These are phyloP conservation scores for Nothoprocta pentlandii DNA, from an alignment of 2,113 vertebrate genomes.

Conservation along the genomic window DNA sequence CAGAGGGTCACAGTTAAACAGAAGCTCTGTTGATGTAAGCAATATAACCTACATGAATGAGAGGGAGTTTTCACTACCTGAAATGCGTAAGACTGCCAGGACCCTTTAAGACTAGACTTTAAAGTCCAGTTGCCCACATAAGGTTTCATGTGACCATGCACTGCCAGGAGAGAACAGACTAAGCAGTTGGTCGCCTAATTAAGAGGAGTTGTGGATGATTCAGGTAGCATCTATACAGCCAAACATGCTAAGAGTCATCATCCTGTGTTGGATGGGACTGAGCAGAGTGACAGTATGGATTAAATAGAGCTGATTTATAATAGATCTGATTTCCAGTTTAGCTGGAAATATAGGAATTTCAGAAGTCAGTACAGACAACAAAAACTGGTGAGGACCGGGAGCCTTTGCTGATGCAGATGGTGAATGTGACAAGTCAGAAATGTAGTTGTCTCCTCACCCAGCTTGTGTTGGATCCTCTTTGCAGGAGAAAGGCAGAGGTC, in stretches of 20 bases:
- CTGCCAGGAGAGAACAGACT: background rate
- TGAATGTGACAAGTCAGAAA: background rate
- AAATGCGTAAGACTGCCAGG: accelerated
- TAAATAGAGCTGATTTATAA: background rate
- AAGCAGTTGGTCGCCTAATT: background rate
- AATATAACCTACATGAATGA: accelerated
- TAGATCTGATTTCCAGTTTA: background rate
- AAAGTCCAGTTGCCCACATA: background rate
- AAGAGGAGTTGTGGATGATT: accelerated
- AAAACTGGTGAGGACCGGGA: background rate
- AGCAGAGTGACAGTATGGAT: background rate
- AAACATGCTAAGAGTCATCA: background rate
- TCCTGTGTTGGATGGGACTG: background rate
- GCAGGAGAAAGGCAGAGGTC: background rate
- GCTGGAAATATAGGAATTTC: background rate
- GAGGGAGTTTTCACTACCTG: background rate
- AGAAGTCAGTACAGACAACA: background rate
- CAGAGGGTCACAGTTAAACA: background rate
- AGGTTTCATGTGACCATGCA: background rate
- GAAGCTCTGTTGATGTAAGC: background rate
- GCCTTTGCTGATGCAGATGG: background rate
- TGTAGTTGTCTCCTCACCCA: background rate
- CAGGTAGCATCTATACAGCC: background rate
- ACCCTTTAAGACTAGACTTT: too few species aligned
- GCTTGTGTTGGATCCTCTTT: background rate